Evolutionary conservation across 64 coral and sea anemone species (phyloP).

Genomic region (Orbicella faveolata): DNA sequence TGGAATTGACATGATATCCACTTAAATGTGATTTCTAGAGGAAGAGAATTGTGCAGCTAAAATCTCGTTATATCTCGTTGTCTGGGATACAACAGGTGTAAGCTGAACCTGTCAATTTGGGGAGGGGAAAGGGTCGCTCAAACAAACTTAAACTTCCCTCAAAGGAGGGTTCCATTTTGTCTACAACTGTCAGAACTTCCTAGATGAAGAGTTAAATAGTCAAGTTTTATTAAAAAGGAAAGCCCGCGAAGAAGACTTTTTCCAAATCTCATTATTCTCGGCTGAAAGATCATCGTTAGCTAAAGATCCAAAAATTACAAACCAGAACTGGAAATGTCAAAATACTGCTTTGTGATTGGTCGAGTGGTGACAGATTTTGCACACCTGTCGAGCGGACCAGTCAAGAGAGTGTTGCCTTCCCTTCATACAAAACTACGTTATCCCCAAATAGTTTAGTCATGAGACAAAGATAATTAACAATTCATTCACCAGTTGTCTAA

Average conservation of each 20-base stretch:
- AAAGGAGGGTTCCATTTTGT: background rate
- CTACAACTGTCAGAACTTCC: no score
- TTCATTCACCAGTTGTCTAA: conserved; percentile 96
- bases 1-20: background rate
- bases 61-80: conserved; percentile 12
- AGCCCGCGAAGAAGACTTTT: conserved; percentile 17
- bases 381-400: conserved; percentile 81
- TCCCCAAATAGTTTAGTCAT: conserved; percentile 89
- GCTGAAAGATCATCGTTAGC: conserved; percentile 55
- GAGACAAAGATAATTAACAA: conserved; percentile 91
- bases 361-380: conserved; percentile 51
- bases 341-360: conserved; percentile 64
- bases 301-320: conserved; percentile 86
- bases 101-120: background rate
- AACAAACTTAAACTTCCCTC: background rate
- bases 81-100: conserved; percentile 16
- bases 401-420: conserved; percentile 42
- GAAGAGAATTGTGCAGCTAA: background rate
- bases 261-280: conserved; percentile 2
- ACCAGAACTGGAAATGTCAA: conserved; percentile 70
- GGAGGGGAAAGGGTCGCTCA: background rate
- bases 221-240: background rate
- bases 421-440: conserved; percentile 87
- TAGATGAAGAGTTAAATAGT: background rate
- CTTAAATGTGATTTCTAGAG: background rate